phyloP scores from a whole-genome alignment of 2,888 invertebrate species.

The Pemphredon lugubris region DNA sequence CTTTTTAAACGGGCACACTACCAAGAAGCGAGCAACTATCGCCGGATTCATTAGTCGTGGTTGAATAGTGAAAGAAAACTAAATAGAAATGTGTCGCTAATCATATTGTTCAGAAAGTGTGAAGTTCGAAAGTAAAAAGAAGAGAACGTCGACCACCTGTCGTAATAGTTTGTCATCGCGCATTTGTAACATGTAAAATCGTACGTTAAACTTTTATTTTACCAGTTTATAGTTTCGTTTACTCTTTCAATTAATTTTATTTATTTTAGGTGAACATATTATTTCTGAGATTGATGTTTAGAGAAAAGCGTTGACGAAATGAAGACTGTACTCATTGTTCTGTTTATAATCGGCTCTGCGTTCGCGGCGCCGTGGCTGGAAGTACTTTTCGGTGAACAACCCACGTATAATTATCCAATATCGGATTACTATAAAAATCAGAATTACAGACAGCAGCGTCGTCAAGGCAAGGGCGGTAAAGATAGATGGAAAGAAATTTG shows the following conservation, averaged over 20 bases:
- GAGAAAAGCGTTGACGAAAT: slow-evolving; percentile 39
- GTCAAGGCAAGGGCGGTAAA: slow-evolving; percentile 78
- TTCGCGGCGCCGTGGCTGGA: slow-evolving; percentile 74
- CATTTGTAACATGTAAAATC: slow-evolving; percentile 23
- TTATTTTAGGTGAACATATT: background rate
- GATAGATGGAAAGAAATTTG: slow-evolving; percentile 88
- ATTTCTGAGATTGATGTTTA: background rate
- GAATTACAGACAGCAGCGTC: slow-evolving; percentile 45
- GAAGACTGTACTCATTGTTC: slow-evolving; percentile 66
- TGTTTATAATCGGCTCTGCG: slow-evolving; percentile 60
- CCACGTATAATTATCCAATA: slow-evolving; percentile 42
- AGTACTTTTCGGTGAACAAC: slow-evolving; percentile 62
- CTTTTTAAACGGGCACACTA: background rate
- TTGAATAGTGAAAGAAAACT: background rate
- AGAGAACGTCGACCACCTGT: slow-evolving; percentile 22
- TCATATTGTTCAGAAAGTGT: slow-evolving; percentile 68
- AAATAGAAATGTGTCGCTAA: slow-evolving; percentile 19
- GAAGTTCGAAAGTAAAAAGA: slow-evolving; percentile 63
- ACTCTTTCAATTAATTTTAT: background rate
- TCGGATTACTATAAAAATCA: slow-evolving; percentile 41
- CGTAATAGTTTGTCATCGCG: slow-evolving; percentile 22
- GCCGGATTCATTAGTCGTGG: background rate
- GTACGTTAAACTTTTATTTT: background rate
- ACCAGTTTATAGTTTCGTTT: background rate
- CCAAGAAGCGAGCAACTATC: background rate